Base-by-base conservation (phyloP, 2,797 vertebrate genomes). In the Notoglanidium macrostoma region DNA sequence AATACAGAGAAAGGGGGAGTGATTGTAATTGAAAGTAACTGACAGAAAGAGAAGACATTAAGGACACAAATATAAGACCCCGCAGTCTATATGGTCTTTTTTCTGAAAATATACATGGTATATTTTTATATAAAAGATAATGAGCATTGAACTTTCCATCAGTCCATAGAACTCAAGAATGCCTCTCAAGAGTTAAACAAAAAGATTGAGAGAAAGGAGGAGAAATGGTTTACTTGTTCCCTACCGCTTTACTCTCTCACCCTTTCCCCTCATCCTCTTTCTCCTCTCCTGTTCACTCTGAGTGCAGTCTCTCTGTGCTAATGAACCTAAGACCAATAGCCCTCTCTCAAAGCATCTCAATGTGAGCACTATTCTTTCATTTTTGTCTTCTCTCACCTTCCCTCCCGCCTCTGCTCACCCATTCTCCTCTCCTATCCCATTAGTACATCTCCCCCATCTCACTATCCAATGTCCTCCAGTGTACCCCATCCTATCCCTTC, bases 261-360 rank as follows among this genome's bases (percentile, higher is more conserved):
- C 44, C 26, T 17, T 5, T 67, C 29, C 44, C n/a, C 49, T 68
- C 49, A 40, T 15, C 72, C 46, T 78, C n/a, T 23, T 72, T 82
- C 19, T 55, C 54, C 82, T 29, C 79, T 86, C 49, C 59, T 19
- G 72, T 78, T 10, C 44, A 83, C 63, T 29, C 17, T 74, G 49
- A 67, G 76, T 26, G 49, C 49, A 79, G 74, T 74, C 15, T 76
- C 59, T 76, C n/a, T 65, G 78, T 72, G 29, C 61, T 88, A 88
- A 88, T 88, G 79, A 89, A 80, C 35, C 54, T n/a, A 78, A 32
- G 78, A 83, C 72, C 85, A 86, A 19, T 9, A 87, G 15, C 46
- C 81, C 32, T 21, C 61, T 72, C 44, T 73, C 49, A 77, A 40
- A 61, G 35, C 61, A 87, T 83, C 32, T 85, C 73, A 63, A 3